Conservation (phyloP, 2,113 vertebrate genomes). For the Crotalus viridis region DNA sequence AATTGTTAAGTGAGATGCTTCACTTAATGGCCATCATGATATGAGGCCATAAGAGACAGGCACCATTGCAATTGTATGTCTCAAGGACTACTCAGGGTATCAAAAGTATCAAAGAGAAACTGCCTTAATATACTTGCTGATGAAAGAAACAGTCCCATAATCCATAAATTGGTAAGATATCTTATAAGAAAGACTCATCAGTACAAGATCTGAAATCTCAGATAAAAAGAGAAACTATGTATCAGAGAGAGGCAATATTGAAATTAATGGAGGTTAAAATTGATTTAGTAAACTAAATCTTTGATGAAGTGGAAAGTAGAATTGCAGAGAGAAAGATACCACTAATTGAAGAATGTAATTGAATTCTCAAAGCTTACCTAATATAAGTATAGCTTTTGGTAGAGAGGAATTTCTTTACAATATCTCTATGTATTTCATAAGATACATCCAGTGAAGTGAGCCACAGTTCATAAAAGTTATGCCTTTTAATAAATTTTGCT, state of each 20-base stretch:
- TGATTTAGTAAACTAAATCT: constrained; percentile 29
- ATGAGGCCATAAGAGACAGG: too few relatives aligned
- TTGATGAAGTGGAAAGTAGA: constrained; percentile 21
- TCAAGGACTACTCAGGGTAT: background rate
- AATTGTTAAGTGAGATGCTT: background rate
- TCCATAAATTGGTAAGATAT: background rate
- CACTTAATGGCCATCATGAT: background rate
- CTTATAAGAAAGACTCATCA: background rate
- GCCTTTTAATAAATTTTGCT: background rate
- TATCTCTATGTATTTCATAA: background rate
- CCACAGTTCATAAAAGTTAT: background rate
- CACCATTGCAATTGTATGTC: background rate
- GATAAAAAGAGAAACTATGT: background rate
- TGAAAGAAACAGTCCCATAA: background rate
- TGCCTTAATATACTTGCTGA: background rate
- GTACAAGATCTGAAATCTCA: background rate
- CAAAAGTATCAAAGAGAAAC: background rate
- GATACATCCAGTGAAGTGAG: background rate
- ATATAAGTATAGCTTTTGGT: background rate
- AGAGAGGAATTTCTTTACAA: constrained; percentile 4
- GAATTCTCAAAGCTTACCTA: constrained; percentile 24
- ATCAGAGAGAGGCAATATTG: background rate
- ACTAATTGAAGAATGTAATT: constrained; percentile 13
- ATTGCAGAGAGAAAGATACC: constrained; percentile 3
- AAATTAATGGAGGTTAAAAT: constrained; percentile 28